Evolutionary conservation across 1,140 invertebrate genomes (phyloP), one percentile per base, ranked within the genome.

Genomic region (Sesamia nonagrioides): DNA sequence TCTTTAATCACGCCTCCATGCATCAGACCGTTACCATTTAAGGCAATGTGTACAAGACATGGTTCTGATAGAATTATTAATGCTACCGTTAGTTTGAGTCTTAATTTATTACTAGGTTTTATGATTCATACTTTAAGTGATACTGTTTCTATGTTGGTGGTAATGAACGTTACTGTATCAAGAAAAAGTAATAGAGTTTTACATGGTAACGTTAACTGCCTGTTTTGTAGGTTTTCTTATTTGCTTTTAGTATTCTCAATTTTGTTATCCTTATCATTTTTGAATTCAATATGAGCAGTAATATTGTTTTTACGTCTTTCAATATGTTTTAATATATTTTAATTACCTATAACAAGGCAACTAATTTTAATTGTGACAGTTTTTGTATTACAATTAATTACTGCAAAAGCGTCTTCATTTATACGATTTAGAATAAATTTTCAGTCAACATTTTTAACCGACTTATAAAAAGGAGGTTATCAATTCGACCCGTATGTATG

Each of bases 21-120:
- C 50, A 37, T 4, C 54, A 58, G 50, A 58, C 52, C 71, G 71
- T 73, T 73, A 73, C 52, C n/a, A 35, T 58, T 15, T 73, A 73
- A 71, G 18, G 71, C 52, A 42, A 18, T 15, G 71, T 58, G 17
- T 45, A 73, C 52, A 72, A 58, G 9, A 52, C n/a, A 5, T 21
- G 33, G 6, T 58, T 42, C 8, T 45, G 21, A 54, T 52, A 18
- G 8, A 35, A 17, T 37, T 71, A 7, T 37, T 21, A n/a, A 17
- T 76, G 77, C 58, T 71, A 71, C 42, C 35, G 66, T 33, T 69
- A 13, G 9, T 69, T n/a, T 50, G 6, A 17, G 7, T 37, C 15
- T 21, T 69, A 15, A 15, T 33, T 69, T 48, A 69, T 69, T 21
- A n/a, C 5, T 69, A 69, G 61, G 61, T 42, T 37, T 66, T 45